Evolutionary conservation across 2,113 vertebrate genomes (phyloP).

Genomic region (Scytalopus superciliaris): DNA sequence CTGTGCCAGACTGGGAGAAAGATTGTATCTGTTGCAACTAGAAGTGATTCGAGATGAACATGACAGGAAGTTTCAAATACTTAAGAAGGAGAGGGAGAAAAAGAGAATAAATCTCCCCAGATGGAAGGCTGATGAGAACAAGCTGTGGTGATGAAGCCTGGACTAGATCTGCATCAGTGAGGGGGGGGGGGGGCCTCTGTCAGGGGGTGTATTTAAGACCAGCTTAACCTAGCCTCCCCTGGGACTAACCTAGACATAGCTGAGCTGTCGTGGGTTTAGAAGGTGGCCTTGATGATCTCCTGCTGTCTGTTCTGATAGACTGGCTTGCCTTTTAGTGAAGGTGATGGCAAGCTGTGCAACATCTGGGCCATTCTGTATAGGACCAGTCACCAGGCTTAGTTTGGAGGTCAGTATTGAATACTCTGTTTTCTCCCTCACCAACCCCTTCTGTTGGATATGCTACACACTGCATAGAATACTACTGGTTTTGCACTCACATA

Average conservation of each 20-base stretch:
- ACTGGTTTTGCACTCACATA: background rate
- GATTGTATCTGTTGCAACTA: background rate
- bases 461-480: fast-evolving
- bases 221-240: background rate
- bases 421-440: background rate
- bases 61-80: background rate
- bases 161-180: background rate
- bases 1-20: background rate
- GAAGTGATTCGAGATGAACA: background rate
- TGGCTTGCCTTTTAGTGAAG: background rate
- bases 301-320: background rate
- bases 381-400: background rate
- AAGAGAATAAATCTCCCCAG: background rate
- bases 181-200: background rate
- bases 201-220: background rate
- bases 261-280: background rate
- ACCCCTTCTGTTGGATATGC: background rate
- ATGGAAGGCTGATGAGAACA: background rate
- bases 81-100: background rate
- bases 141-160: background rate
- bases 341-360: background rate
- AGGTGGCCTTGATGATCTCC: background rate
- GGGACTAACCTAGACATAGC: background rate
- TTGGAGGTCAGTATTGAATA: background rate
- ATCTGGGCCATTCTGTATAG: background rate